These are phyloP conservation scores for Yasuhikotakia modesta DNA, from an alignment of 2,797 vertebrate genomes.

Conservation along the genomic window DNA sequence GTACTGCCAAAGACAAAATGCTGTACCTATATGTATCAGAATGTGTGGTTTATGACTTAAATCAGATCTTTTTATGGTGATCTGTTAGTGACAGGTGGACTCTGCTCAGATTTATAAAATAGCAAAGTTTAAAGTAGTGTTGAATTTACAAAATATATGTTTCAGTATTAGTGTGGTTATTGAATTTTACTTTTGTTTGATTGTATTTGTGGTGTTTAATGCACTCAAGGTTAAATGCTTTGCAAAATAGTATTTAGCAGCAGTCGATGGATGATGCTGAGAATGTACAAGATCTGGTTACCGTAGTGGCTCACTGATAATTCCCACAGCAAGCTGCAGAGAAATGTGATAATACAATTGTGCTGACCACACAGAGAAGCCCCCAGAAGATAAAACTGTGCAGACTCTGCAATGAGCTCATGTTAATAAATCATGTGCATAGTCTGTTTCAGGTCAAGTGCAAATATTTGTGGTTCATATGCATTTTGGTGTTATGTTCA, in stretches of 20 bases:
- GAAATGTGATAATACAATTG: slow-evolving; percentile 8
- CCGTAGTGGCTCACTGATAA: neutral
- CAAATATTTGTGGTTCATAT: neutral
- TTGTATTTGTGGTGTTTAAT: neutral
- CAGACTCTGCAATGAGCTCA: neutral
- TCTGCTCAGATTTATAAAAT: neutral
- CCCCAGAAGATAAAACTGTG: neutral
- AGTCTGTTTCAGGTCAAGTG: neutral
- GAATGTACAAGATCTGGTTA: neutral
- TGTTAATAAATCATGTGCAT: neutral
- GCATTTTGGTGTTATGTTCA: neutral
- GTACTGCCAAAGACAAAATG: neutral
- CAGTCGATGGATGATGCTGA: neutral
- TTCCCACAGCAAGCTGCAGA: neutral
- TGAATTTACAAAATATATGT: neutral
- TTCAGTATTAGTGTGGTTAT: neutral
- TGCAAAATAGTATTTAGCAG: neutral
- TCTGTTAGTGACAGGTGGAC: neutral
- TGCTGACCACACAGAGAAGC: slow-evolving; percentile 13
- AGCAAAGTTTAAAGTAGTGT: neutral
- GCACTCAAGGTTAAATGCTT: neutral
- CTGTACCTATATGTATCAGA: neutral
- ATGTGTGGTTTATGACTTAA: neutral
- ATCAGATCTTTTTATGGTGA: neutral
- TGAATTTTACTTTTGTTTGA: neutral